Base-by-base conservation (phyloP, 2,888 invertebrate species). In the Nemapogon koenigi region DNA sequence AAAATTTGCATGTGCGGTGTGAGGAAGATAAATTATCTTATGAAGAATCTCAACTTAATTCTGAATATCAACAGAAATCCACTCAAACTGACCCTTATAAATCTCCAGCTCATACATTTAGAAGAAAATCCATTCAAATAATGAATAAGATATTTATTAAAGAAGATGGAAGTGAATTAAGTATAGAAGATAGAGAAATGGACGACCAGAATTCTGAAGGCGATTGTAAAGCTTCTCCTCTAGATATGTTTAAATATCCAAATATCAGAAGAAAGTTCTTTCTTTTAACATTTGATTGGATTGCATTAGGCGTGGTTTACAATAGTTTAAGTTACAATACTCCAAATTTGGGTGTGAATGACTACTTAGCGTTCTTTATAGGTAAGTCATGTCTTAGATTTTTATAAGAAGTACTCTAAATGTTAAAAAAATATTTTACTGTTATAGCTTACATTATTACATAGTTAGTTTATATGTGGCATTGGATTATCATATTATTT, bases 291-390 rank as follows among this genome's bases (percentile, higher is more conserved):
- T 85, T 85, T 46, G 83, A 84, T 49, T 87, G 86, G 86, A 81
- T 86, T 4, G 82, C 84, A 25, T 69, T 86, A 39, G 86, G 86
- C n/a, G 83, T 86, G 1, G 86, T 86, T 2, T 87, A 87, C 57
- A 86, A 86, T 50, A 85, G 85, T 39, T 64, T 87, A 35, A 85
- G 85, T 48, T 85, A 85, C 50, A 87, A 86, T 54, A 81, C 85
- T 11, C 80, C 85, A 17, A 86, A 86, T 61, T 70, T 87, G 36
- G 86, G 86, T 6, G 85, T 87, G 27, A 83, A 85, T 47, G 86
- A 86, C 57, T 85, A 84, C 51, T 72, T 86, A 50, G 85, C 85
- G 13, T 87, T 87, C 56, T 84, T 85, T 49, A 85, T 86, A 42
- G 83, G 84, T 84, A 48, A 71, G 73, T 52, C 15, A 22, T 26